A percentile compares a stretch with the other conserved stretches of the same genome.
Conservation (phyloP, 2,113 vertebrate species). For the Nothoprocta pentlandii region DNA sequence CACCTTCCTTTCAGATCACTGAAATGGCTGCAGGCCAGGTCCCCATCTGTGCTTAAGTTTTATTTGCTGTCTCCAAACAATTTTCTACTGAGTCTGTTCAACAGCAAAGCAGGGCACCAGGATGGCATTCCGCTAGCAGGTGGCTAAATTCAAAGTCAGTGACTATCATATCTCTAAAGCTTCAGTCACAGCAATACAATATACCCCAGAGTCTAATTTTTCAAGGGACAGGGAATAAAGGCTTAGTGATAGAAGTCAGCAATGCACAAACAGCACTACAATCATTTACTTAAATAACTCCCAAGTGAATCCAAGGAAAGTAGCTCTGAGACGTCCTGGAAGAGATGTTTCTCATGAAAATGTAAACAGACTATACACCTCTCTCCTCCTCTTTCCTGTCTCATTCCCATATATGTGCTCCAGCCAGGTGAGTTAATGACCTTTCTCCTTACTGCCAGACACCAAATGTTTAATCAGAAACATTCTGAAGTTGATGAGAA, state of each 20-base stretch:
- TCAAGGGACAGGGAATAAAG: background rate
- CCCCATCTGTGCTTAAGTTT: slow-evolving; percentile 31
- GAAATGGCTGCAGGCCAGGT: slow-evolving; percentile 36
- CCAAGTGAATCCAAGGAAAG: background rate
- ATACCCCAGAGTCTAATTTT: background rate
- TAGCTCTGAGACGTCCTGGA: background rate
- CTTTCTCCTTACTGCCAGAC: background rate
- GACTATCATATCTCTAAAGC: background rate
- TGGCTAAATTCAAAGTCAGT: background rate
- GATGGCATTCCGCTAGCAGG: background rate
- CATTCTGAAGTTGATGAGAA: background rate
- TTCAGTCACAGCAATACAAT: background rate
- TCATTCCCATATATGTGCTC: background rate
- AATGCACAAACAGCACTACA: background rate
- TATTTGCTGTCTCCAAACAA: slow-evolving; percentile 21
- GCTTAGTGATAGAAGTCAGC: background rate
- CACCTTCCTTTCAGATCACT: slow-evolving; percentile 50
- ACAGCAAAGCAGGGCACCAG: background rate
- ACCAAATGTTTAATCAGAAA: background rate
- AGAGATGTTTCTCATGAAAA: background rate
- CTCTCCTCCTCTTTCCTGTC: background rate
- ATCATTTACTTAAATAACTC: background rate
- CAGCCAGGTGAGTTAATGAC: background rate
- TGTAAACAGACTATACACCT: background rate
- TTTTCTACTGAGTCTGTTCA: slow-evolving; percentile 6